phyloP scores from a whole-genome alignment of 2,113 vertebrate species.

The Hemiprocne comata region DNA sequence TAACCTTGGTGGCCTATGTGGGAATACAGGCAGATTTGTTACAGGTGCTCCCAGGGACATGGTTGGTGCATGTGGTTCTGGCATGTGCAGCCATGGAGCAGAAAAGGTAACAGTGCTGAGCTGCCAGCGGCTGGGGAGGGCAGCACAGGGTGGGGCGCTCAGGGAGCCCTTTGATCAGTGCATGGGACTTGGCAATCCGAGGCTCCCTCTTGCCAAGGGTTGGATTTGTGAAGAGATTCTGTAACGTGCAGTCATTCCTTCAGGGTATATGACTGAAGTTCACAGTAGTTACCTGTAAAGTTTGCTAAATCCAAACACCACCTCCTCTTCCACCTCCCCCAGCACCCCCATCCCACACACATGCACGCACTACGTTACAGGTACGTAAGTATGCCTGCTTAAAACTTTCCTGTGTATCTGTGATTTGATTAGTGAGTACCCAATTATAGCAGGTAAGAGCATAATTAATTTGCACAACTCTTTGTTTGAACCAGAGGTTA shows the following conservation, averaged over 20 bases:
- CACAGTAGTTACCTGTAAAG: not conserved
- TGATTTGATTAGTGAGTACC: not conserved
- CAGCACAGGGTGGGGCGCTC: not conserved
- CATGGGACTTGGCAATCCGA: not conserved
- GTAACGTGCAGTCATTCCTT: not conserved
- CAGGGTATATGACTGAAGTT: slow-evolving; percentile 9
- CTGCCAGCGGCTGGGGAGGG: not conserved
- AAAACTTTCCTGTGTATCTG: not conserved
- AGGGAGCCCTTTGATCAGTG: not conserved
- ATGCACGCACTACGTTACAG: not conserved
- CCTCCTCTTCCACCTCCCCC: not conserved
- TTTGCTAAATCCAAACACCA: not conserved
- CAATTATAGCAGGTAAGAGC: not conserved
- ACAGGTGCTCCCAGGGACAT: not conserved
- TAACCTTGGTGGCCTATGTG: not conserved
- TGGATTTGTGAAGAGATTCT: slow-evolving; percentile 1
- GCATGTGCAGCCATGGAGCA: not conserved
- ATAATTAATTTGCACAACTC: not conserved
- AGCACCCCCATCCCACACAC: not conserved
- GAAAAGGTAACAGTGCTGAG: not conserved
- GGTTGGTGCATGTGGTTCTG: not conserved
- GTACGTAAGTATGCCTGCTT: not conserved
- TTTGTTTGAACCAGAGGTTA: slow-evolving; percentile 43
- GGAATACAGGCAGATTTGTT: not conserved
- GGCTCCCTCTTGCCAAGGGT: not conserved